Evolutionary conservation across 1,140 invertebrate species (phyloP).

Genomic region (Zeugodacus cucurbitae): DNA sequence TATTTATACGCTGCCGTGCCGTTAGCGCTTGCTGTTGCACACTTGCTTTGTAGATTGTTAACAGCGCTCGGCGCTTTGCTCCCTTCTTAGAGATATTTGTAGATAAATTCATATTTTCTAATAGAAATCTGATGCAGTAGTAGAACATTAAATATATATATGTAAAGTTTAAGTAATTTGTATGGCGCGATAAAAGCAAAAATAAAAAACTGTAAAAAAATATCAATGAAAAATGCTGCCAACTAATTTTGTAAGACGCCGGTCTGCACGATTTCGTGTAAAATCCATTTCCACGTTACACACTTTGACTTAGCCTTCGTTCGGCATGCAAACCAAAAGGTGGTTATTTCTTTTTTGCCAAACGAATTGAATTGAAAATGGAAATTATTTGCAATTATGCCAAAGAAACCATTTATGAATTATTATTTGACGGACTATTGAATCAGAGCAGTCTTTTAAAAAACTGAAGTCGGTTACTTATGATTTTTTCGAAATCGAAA

Average conservation of each 20-base stretch:
- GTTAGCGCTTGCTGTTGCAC: not conserved
- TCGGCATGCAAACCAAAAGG: not conserved
- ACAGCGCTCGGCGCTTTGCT: not conserved
- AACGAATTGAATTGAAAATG: not conserved
- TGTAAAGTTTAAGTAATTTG: not conserved
- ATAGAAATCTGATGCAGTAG: too few relatives aligned
- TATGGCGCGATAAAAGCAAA: not conserved
- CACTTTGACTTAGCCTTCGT: not conserved
- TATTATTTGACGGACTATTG: not conserved
- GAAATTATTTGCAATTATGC: constrained; percentile 15
- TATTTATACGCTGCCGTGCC: not conserved
- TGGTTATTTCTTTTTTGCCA: not conserved
- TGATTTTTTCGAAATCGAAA: too few relatives aligned
- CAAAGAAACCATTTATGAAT: not conserved
- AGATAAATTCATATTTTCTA: not conserved
- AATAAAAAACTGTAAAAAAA: not conserved
- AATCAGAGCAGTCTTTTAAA: too few relatives aligned
- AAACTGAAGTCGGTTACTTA: too few relatives aligned
- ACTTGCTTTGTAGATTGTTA: not conserved
- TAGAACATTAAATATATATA: too few relatives aligned
- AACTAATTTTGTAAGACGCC: not conserved
- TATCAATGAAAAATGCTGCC: not conserved
- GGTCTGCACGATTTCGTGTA: constrained; percentile 3
- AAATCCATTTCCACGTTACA: not conserved
- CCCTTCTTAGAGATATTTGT: not conserved